These are phyloP conservation scores for Maniola hyperantus DNA, from an alignment of 2,888 invertebrate species.

Conservation along the genomic window DNA sequence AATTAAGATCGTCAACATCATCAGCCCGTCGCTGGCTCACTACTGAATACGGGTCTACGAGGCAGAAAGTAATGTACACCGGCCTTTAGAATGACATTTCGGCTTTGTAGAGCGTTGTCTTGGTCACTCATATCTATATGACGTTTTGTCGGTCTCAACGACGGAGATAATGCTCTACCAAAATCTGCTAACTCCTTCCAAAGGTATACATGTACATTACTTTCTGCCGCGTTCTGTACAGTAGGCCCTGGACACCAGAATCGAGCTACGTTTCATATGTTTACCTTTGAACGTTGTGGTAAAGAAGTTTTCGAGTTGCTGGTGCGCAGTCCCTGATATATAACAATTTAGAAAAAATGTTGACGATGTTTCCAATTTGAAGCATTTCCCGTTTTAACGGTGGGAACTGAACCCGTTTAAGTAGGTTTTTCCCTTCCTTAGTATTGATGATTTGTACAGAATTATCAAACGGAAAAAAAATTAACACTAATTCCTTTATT, in stretches of 20 bases:
- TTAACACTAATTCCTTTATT: constrained; percentile 86
- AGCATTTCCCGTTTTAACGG: constrained; percentile 85
- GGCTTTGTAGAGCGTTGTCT: too few relatives aligned
- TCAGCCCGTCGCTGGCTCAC: too few relatives aligned
- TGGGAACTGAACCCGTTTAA: constrained; percentile 85
- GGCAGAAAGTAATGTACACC: too few relatives aligned
- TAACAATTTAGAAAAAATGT: constrained; percentile 88
- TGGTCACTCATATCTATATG: too few relatives aligned
- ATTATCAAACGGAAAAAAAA: constrained; percentile 89
- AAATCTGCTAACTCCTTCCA: too few relatives aligned
- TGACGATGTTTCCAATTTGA: constrained; percentile 88
- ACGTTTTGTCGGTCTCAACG: too few relatives aligned
- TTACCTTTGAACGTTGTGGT: constrained; percentile 85
- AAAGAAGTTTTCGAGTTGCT: constrained; percentile 84
- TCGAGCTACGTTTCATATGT: background rate
- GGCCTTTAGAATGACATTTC: too few relatives aligned
- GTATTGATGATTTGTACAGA: constrained; percentile 90
- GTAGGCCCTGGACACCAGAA: too few relatives aligned
- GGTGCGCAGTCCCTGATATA: constrained; percentile 88
- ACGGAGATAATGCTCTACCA: too few relatives aligned
- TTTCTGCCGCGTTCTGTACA: too few relatives aligned
- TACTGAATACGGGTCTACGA: too few relatives aligned
- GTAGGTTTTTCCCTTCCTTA: constrained; percentile 81
- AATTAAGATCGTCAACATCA: constrained; percentile 27
- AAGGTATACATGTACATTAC: too few relatives aligned